Base-by-base conservation (phyloP, 2,113 vertebrate species). In the Labeo catla region DNA sequence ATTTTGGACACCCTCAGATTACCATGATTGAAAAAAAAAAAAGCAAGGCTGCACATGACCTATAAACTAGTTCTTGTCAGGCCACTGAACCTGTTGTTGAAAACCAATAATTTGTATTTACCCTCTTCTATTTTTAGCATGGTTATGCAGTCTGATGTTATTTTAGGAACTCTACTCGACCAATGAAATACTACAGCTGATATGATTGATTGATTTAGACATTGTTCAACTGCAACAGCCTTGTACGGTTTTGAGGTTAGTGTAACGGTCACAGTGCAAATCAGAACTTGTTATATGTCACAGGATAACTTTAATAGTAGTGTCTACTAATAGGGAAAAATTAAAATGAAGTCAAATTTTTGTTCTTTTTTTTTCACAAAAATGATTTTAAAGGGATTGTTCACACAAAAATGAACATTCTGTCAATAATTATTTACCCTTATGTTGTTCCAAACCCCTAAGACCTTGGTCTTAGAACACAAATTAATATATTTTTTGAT, bases 151-250 rank as follows among this genome's bases (percentile, higher is more conserved):
- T 74, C 82, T 57, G 50, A 39, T 36, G 82, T 45, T 84, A 84
- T 84, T 73, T 84, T 84, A 43, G 34, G 50, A 73, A 45, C 50
- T 11, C 66, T n/a, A 8, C 21, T 28, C 11, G 12, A 45, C 50
- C 68, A 84, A 59, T 84, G 82, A 72, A 84, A 45, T 73, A 84
- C 68, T 73, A 73, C 68, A 74, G 49, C 68, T 54, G 4, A n/a
- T 12, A 15, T 11, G 8, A 28, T 68, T 61, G 80, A 81, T 19
- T 3, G 49, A 23, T 70, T 82, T 66, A 3, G 0, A 12, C 45
- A 49, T 15, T 6, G 9, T 11, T 11, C 23, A 81, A 15, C 45
- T 39, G 16, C 16, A 57, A 15, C 68, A 45, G 68, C 66, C 7
- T 52, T 82, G n/a, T 47, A 81, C 11, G 63, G 11, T 6, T 28